Evolutionary conservation across 92 coral and sea anemone species (phyloP).

Genomic region (Porites rus): DNA sequence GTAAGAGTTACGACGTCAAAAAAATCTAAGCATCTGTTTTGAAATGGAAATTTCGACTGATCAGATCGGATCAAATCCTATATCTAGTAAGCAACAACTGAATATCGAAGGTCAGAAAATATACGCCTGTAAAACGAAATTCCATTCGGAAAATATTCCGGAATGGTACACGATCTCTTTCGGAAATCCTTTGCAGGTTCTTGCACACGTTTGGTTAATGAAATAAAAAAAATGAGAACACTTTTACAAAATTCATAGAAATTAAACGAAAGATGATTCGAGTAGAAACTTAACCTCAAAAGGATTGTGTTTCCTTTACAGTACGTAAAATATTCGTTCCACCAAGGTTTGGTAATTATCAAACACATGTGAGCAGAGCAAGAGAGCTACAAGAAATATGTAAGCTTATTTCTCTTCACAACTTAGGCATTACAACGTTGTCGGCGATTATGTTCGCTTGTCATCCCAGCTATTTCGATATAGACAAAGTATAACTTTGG

Average conservation of each 20-base stretch:
- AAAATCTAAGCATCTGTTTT: conserved; percentile 35
- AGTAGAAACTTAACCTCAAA: conserved; percentile 5
- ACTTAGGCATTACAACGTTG: conserved; percentile 42
- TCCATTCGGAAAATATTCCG: not conserved
- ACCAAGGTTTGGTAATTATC: conserved; percentile 24
- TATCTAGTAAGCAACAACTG: conserved; percentile 22
- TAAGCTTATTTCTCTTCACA: conserved; percentile 13
- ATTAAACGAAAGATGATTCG: conserved; percentile 5
- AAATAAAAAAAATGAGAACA: not conserved
- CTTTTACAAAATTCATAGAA: not conserved
- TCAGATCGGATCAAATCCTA: conserved; percentile 42
- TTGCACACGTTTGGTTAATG: conserved; percentile 20
- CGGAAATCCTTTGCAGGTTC: conserved; percentile 21
- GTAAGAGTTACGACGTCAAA: not conserved
- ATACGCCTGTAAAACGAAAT: conserved; percentile 6
- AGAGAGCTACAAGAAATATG: conserved; percentile 28
- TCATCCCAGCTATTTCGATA: conserved; percentile 38
- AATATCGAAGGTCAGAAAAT: conserved; percentile 30
- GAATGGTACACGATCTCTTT: not conserved
- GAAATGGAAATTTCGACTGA: conserved; percentile 28
- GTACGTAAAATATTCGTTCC: conserved; percentile 12
- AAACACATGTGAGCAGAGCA: conserved; percentile 39
- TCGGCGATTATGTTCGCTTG: conserved; percentile 17
- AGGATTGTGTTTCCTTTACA: conserved; percentile 19
- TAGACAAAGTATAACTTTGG: conserved; percentile 8